Evolutionary conservation across 2,888 invertebrate species (phyloP), one percentile per base, ranked within the genome.

Genomic region (Shargacucullia verbasci): DNA sequence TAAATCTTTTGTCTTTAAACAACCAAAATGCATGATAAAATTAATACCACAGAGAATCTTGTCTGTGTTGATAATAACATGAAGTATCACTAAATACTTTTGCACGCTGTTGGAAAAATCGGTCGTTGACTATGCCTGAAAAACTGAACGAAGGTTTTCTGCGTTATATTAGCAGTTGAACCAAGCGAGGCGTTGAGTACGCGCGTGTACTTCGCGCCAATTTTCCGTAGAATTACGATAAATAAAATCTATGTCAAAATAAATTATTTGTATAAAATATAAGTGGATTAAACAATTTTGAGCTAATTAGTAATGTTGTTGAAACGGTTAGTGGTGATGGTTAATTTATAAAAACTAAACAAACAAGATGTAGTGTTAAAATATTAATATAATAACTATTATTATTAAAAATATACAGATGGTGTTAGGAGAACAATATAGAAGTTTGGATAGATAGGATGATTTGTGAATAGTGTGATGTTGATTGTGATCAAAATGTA

Each of bases 401-500:
- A 29, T 9, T 35, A 8, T 4, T 47, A 31, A 38, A 3, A 33
- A 34, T 14, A 20, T 39, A 31, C 46, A n/a, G 43, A 65, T 37
- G 33, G 59, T 67, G 66, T 49, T 41, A 20, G 25, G 33, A 53
- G 20, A 20, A 20, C 20, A 46, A 11, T 14, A 53, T 46, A 13
- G 33, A 45, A 9, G n/a, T n/a, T n/a, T n/a, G n/a, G n/a, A n/a
- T n/a, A n/a, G n/a, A 33, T 52, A 34, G 50, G 34, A 52, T 65
- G 46, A 45, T 72, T 49, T 13, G 57, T 70, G 48, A 53, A 37
- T 61, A 62, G 59, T 48, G 9, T 29, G 7, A 39, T 57, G 43
- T 48, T 55, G 20, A 46, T 39, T 47, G 61, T 73, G 43, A 47
- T 43, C 33, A 43, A 57, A 50, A 83, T 85, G 86, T 69, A 64